A percentile compares a stretch with the other conserved stretches of the same genome.
phyloP scores from a whole-genome alignment of 2,888 invertebrate species.

The Augochlorella aurata region DNA sequence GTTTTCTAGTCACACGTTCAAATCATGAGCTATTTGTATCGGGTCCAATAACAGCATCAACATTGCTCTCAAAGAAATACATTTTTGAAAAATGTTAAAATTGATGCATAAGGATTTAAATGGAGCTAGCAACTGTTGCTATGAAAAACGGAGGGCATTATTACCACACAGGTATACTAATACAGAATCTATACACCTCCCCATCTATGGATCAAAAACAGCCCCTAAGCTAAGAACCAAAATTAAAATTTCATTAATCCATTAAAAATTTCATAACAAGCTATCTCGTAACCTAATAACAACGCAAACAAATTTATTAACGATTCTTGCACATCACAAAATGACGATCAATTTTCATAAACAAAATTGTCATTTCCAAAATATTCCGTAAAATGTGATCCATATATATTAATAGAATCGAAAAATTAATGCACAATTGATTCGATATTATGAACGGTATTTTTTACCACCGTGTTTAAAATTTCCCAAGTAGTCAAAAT shows the following conservation, averaged over 20 bases:
- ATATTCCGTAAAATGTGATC: neutral
- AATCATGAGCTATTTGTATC: too few relatives aligned
- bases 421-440: too few relatives aligned
- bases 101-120: too few relatives aligned
- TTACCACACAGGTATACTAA: neutral
- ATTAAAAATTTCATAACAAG: neutral
- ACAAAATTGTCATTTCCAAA: too few relatives aligned
- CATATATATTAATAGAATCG: neutral
- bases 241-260: neutral
- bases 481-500: too few relatives aligned
- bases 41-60: too few relatives aligned
- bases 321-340: neutral
- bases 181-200: neutral
- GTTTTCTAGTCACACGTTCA: too few relatives aligned
- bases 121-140: too few relatives aligned
- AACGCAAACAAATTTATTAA: neutral
- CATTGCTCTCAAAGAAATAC: too few relatives aligned
- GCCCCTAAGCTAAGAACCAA: neutral
- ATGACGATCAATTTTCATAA: neutral
- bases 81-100: too few relatives aligned
- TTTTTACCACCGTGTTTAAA: too few relatives aligned
- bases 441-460: too few relatives aligned
- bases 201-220: neutral
- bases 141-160: neutral
- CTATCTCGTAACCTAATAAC: neutral